Evolutionary conservation across 2,113 vertebrate species (phyloP).

Genomic region (Girardinichthys multiradiatus): DNA sequence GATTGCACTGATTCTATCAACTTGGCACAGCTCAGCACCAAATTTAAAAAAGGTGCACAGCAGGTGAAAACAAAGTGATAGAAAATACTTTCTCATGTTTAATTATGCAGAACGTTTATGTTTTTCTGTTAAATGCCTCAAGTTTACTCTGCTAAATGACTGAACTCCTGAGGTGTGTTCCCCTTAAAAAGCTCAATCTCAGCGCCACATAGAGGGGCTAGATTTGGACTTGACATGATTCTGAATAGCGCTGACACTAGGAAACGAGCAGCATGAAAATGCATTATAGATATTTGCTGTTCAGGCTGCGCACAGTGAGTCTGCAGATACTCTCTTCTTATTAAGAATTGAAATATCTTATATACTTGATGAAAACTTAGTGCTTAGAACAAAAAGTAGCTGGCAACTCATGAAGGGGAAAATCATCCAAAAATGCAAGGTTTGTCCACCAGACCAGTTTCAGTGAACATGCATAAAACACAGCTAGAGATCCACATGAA

Average conservation of each 20-base stretch:
- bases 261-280: neutral
- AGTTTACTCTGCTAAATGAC: neutral
- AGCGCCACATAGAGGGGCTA: neutral
- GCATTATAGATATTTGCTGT: neutral
- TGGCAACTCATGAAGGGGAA: too few relatives aligned
- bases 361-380: neutral
- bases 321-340: neutral
- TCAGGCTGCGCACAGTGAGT: neutral
- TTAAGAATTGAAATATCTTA: neutral
- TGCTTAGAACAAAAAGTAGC: neutral
- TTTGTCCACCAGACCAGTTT: neutral
- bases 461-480: neutral
- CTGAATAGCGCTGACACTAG: neutral
- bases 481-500: neutral
- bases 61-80: neutral
- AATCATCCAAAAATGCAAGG: neutral
- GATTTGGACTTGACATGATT: slow-evolving; percentile 9
- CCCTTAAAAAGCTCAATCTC: neutral
- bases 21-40: slow-evolving; percentile 21
- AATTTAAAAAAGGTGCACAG: slow-evolving; percentile 2
- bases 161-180: neutral
- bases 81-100: neutral
- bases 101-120: neutral
- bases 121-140: neutral
- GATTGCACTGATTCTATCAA: slow-evolving; percentile 31